Evolutionary conservation across 2,797 vertebrate genomes (phyloP), one percentile per base, ranked within the genome.

Genomic region (Parauchenoglanis ngamensis): DNA sequence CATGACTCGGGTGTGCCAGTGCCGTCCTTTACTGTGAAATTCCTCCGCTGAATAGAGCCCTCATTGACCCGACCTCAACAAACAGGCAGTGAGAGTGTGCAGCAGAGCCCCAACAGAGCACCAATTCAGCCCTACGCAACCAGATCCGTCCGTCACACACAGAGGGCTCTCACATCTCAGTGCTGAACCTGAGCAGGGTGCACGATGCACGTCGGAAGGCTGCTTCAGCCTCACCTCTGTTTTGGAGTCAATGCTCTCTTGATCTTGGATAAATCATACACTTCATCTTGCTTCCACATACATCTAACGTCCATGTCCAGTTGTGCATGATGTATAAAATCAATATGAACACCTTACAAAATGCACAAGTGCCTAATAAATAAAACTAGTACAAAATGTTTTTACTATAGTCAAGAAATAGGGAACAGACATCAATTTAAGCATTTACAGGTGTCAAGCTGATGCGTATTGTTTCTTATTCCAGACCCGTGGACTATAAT

Each of bases 11-110:
- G 54, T 68, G 67, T 72, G 59, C 72, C 76, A 54, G 68, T 72
- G 86, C 89, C 81, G 90, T 93, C 88, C 89, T 93, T 92, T 93
- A 93, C 92, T 95, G 93, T 94, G 92, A 96, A 95, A 95, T 95
- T 96, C 95, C 94, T 94, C 90, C 90, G 92, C 92, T 91, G 93
- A 92, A 95, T 92, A 94, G 94, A 95, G 93, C 93, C 93, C 93
- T 94, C 93, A 88, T 91, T 94, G 94, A 94, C 93, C 93, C 91
- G 87, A 93, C 95, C 93, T 95, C 91, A 90, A 92, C 94, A 95
- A 95, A 95, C 94, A 95, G 89, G 89, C 91, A 91, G 91, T 94
- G 93, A 95, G 92, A 93, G 94, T 93, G 93, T 95, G 61, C 61
- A 94, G 92, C 90, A 91, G 92, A 93, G 92, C 91, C 91, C 94